Evolutionary conservation across 2,888 invertebrate species (phyloP).

Genomic region (Cancer borealis): DNA sequence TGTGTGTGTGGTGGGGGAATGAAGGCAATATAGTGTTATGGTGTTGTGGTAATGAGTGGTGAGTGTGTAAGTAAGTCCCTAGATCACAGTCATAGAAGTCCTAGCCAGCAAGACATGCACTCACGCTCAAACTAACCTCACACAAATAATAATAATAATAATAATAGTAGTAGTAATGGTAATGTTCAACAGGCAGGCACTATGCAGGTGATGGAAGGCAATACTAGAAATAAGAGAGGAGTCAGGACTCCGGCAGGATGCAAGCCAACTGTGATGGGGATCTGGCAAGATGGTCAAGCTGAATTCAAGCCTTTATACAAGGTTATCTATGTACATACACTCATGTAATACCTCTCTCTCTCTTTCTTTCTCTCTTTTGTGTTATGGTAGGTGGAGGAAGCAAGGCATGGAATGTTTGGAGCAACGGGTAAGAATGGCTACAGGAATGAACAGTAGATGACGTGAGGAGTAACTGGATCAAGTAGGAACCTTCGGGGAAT

Average conservation of each 20-base stretch:
- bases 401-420: not conserved
- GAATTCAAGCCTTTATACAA: not conserved
- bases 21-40: not conserved
- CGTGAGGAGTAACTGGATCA: not conserved
- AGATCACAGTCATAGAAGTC: constrained; percentile 11
- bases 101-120: constrained; percentile 12
- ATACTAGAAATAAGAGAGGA: not conserved
- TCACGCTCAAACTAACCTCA: not conserved
- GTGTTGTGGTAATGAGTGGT: not conserved
- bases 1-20: not conserved
- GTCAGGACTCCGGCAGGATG: not conserved
- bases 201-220: not conserved
- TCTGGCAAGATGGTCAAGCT: not conserved
- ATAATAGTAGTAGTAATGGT: constrained; percentile 4
- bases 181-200: constrained; percentile 2
- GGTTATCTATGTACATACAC: not conserved
- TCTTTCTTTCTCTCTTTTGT: not conserved
- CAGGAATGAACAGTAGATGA: not conserved
- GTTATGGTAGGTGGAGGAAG: not conserved
- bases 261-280: not conserved
- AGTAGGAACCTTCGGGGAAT: too few species aligned
- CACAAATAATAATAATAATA: not conserved
- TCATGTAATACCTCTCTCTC: not conserved
- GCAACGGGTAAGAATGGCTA: not conserved
- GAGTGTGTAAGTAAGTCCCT: not conserved